Evolutionary conservation across 2,888 invertebrate genomes (phyloP).

Genomic region (Erynnis tages): DNA sequence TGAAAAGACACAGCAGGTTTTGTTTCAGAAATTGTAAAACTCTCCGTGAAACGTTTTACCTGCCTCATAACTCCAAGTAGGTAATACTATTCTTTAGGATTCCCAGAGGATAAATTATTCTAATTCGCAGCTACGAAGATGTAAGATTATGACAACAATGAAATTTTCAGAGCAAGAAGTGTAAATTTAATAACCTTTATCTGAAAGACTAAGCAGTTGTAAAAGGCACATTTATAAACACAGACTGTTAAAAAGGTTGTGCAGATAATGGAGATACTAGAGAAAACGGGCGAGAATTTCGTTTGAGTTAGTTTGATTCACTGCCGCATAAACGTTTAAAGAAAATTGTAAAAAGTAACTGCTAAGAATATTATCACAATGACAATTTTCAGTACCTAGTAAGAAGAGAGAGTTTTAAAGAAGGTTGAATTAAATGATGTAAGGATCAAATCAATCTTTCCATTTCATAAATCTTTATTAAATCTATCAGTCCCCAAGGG

Average conservation of each 20-base stretch:
- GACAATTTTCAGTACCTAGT: conserved; percentile 2
- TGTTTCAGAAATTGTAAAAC: too few relatives aligned
- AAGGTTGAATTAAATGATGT: background rate
- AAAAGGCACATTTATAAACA: background rate
- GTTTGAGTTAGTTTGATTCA: conserved; percentile 14
- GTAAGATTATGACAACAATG: too few relatives aligned
- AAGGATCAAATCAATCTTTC: conserved; percentile 15
- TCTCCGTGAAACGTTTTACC: too few relatives aligned
- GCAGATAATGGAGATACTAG: background rate
- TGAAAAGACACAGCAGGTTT: too few relatives aligned
- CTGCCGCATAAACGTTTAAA: conserved; percentile 15
- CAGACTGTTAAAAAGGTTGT: conserved; percentile 1
- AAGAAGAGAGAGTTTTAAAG: background rate
- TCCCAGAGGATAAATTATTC: too few relatives aligned
- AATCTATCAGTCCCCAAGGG: conserved; percentile 10
- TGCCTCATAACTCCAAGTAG: too few relatives aligned
- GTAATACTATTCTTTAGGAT: too few relatives aligned
- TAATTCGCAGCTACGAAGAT: too few relatives aligned
- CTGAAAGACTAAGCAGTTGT: background rate
- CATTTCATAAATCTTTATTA: conserved; percentile 16
- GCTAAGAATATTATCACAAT: background rate
- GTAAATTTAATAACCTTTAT: too few relatives aligned
- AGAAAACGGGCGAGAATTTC: conserved; percentile 1
- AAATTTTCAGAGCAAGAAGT: too few relatives aligned
- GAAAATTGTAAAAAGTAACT: background rate